Base-by-base conservation (phyloP, 1,140 invertebrate genomes). In the Drosophila arizonae region DNA sequence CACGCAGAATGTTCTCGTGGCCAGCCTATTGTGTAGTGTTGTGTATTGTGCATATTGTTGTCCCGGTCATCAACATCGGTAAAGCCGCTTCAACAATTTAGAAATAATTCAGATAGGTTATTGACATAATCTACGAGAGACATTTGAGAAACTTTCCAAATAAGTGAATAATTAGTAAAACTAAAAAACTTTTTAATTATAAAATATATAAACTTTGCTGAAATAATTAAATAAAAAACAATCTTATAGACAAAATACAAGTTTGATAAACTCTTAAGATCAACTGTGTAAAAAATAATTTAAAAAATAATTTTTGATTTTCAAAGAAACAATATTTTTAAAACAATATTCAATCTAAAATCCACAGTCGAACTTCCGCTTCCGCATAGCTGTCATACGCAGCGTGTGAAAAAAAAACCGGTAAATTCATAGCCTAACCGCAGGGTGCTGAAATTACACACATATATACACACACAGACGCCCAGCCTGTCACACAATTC, bases 361-460 rank as follows among this genome's bases (percentile, higher is more conserved):
- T 6, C 24, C 28, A 48, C 41, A 26, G 21, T 41, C 33, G 15
- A 73, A 43, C 30, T 58, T 75, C 68, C 61, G 41, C 46, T 60
- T 60, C 8, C 67, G 15, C 55, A 71, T 54, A 51, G 55, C 56
- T 61, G 70, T 60, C 50, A 72, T 46, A 8, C 64, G 60, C 61
- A 50, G 11, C 36, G 36, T 56, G 41, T 62, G 39, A 26, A 28
- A 45, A 45, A 73, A 71, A 58, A 21, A 72, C 6, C 33, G 33
- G 33, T 65, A 74, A 46, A 10, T 17, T 48, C 61, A 55, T 68
- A 79, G 76, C 76, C 72, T 77, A 77, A 24, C 21, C 61, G 50
- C 75, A 81, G 75, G 74, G 70, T 77, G 81, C 67, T 77, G 79
- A 85, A 80, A 72, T 75, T 77, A 61, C 50, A 68, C 62, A 70